These are phyloP conservation scores for Noctua comes DNA, from an alignment of 2,888 invertebrate genomes.

Conservation along the genomic window DNA sequence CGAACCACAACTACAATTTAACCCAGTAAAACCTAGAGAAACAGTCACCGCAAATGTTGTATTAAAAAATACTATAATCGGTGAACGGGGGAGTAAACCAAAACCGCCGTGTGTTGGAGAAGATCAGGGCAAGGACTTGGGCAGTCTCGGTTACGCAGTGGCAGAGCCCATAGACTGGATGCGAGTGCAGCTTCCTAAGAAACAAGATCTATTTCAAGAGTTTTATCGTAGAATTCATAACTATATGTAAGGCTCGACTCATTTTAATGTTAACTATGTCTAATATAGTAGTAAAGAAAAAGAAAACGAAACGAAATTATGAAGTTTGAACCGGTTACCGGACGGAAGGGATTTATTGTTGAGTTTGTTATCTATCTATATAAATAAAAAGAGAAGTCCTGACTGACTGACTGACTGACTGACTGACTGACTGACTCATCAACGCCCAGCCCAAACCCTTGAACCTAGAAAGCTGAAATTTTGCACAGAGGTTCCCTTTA, in stretches of 20 bases:
- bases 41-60: constrained; percentile 59
- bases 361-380: constrained; percentile 1
- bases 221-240: constrained; percentile 92
- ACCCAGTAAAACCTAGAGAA: constrained; percentile 63
- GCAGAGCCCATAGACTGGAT: constrained; percentile 92
- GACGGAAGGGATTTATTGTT: not conserved
- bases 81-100: constrained; percentile 61
- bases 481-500: too few species aligned
- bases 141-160: constrained; percentile 90
- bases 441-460: too few species aligned
- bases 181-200: constrained; percentile 91
- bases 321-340: not conserved
- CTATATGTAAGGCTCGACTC: constrained; percentile 89
- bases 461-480: too few species aligned
- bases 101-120: constrained; percentile 71
- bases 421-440: too few species aligned
- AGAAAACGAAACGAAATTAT: not conserved
- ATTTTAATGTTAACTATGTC: not conserved
- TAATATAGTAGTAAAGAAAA: not conserved
- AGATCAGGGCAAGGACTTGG: constrained; percentile 86
- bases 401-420: too few species aligned
- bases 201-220: constrained; percentile 92
- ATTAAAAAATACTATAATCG: constrained; percentile 50
- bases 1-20: constrained; percentile 75
- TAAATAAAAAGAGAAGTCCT: too few species aligned